Percentiles rank a stretch among this genome's conserved stretches.
Evolutionary conservation across 2,797 vertebrate species (phyloP).

Genomic region (Tarsius wallacei): DNA sequence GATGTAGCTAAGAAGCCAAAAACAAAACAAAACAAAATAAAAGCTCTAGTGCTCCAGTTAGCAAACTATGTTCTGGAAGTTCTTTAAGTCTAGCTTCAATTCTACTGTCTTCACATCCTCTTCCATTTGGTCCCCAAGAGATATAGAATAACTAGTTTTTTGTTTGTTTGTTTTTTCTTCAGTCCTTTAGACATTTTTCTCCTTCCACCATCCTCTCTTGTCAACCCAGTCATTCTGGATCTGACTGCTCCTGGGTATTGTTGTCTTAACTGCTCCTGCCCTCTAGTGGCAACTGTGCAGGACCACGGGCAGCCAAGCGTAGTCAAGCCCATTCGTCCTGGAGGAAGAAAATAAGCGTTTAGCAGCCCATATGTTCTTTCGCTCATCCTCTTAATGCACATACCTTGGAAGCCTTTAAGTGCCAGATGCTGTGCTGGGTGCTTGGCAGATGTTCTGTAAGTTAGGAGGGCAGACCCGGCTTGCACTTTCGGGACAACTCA

Average conservation of each 20-base stretch:
- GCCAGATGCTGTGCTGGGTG: background rate
- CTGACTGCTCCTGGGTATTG: background rate
- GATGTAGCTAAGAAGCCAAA: background rate
- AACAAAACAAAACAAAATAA: background rate
- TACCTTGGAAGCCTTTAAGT: background rate
- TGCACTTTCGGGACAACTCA: background rate
- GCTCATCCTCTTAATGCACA: background rate
- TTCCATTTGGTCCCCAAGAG: background rate
- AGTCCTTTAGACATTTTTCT: background rate
- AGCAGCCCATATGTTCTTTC: accelerated
- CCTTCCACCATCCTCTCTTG: background rate
- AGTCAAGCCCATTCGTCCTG: background rate
- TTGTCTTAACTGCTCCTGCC: constrained; percentile 52
- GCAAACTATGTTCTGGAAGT: background rate
- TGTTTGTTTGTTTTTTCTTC: background rate
- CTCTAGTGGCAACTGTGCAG: constrained; percentile 50
- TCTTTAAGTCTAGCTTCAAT: constrained; percentile 31
- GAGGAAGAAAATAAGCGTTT: background rate
- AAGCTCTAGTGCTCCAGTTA: background rate
- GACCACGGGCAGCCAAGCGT: background rate
- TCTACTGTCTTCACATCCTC: background rate
- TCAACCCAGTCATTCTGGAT: background rate
- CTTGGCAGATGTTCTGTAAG: background rate
- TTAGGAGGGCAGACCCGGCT: background rate
- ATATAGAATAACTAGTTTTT: background rate